Evolutionary conservation across 2,888 invertebrate genomes (phyloP), one percentile per base, ranked within the genome.

Genomic region (Diloba caeruleocephala): DNA sequence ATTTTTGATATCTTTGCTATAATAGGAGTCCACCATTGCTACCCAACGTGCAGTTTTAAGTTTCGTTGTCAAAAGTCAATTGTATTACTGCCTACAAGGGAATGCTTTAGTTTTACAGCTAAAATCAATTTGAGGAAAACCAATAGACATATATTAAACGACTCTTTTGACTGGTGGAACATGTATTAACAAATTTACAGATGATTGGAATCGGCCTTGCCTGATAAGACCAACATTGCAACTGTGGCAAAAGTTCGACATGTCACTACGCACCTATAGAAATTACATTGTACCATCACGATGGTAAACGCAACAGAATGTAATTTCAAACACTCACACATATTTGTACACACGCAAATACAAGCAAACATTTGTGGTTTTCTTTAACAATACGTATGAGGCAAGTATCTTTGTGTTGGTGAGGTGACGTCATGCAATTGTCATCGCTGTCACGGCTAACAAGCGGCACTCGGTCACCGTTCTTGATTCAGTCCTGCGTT

Each of bases 381-480:
- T 79, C 75, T 80, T 85, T 87, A 86, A 85, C 83, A 79, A 70
- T 70, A 59, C 65, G 39, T 69, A 78, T 68, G 49, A 52, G 6
- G 52, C 67, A 53, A 51, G 51, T 58, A 70, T 58, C 60, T 56
- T 55, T 53, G 74, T 78, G 82, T 76, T 79, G 74, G 70, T 74
- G 56, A 61, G 78, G 56, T 93, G 92, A 93, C 93, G 92, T 93
- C 92, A 93, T 78, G 70, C 79, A 85, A 90, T 92, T 92, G 92
- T 91, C 91, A 89, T 84, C 85, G 85, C 84, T 88, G 88, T 88
- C 90, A 90, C 78, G 90, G 91, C 86, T 89, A 90, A 89, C 91
- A 82, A 88, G 87, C 74, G 77, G 65, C 79, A 85, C 80, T 86
- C 81, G 81, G 84, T 84, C 85, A 83, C 82, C 80, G 79, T 76